Evolutionary conservation across 2,888 invertebrate genomes (phyloP), one percentile per base, ranked within the genome.

Genomic region (Drosophila antonietae): DNA sequence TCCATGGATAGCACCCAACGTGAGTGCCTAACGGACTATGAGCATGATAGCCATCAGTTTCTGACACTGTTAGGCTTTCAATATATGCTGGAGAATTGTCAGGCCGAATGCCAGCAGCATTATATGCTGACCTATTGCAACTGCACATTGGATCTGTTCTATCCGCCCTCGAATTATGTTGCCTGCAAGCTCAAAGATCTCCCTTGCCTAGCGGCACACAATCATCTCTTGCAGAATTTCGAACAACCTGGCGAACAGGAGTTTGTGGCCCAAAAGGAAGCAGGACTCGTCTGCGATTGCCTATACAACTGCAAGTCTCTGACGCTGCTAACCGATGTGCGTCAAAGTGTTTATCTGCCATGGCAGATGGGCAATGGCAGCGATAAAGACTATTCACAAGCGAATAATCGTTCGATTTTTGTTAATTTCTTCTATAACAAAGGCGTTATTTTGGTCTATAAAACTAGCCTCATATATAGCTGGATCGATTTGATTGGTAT

Each of bases 401-500:
- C 18, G 4, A 52, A 28, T 14, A 66, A 58, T 12, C 77, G 80
- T 20, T 74, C 89, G 7, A 79, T 78, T 37, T 72, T 93, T 18
- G 63, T 94, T 18, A 92, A 93, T 72, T 82, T 93, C 1, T 92
- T 87, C 80, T 94, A 91, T 76, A 84, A 87, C 14, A 83, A 80
- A 9, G 75, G 90, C 20, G 88, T 88, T 6, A 89, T 93, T 64
- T 80, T 93, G 68, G 91, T 92, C 2, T 93, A 93, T 77, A 90
- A 91, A 57, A 93, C 93, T 0, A 92, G 92, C 39, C 80, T 93
- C 6, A 89, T 92, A 23, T 93, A 92, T 68, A 93, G 92, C 9
- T 92, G 93, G 91, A 78, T 93, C 37, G 93, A 93, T 78, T 83
- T 93, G 28, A 79, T 94, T 62, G 93, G 93, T 93, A 78, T 64